Evolutionary conservation across 1,140 invertebrate species (phyloP).

Genomic region (Trichogramma pretiosum): DNA sequence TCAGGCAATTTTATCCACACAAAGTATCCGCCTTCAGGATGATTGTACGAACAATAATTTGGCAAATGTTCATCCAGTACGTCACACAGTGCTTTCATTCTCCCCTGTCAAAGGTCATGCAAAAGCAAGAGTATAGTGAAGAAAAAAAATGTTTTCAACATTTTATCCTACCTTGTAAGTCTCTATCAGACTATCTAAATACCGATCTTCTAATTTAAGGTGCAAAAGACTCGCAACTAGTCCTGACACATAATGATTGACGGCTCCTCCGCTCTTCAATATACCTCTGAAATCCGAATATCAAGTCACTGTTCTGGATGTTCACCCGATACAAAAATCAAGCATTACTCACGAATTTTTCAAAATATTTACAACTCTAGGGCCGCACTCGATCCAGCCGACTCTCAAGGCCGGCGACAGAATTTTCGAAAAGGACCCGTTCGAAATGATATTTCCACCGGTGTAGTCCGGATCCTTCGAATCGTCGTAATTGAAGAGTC

Average conservation of each 20-base stretch:
- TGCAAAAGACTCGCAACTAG: conserved; percentile 49
- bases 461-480: conserved; percentile 35
- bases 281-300: conserved; percentile 47
- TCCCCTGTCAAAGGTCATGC: conserved; percentile 29
- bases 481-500: conserved; percentile 51
- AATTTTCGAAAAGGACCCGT: conserved; percentile 61
- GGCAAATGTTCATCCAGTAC: conserved; percentile 41
- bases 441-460: conserved; percentile 55
- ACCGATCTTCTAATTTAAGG: conserved; percentile 43
- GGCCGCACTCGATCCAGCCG: conserved; percentile 57
- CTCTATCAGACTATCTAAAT: conserved; percentile 40
- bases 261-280: conserved; percentile 50
- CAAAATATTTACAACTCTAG: conserved; percentile 40
- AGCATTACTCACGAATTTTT: conserved; percentile 34
- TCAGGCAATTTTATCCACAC: conserved; percentile 49
- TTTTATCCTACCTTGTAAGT: conserved; percentile 36
- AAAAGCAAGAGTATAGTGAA: background rate
- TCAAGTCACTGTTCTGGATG: background rate
- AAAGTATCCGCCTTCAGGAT: conserved; percentile 51
- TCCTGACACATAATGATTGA: conserved; percentile 54
- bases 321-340: conserved; percentile 5
- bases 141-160: background rate
- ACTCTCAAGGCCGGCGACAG: conserved; percentile 55
- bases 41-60: conserved; percentile 36
- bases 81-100: conserved; percentile 40